Evolutionary conservation across 2,888 invertebrate species (phyloP), one percentile per base, ranked within the genome.

Genomic region (Chalcosyrphus nemorum): DNA sequence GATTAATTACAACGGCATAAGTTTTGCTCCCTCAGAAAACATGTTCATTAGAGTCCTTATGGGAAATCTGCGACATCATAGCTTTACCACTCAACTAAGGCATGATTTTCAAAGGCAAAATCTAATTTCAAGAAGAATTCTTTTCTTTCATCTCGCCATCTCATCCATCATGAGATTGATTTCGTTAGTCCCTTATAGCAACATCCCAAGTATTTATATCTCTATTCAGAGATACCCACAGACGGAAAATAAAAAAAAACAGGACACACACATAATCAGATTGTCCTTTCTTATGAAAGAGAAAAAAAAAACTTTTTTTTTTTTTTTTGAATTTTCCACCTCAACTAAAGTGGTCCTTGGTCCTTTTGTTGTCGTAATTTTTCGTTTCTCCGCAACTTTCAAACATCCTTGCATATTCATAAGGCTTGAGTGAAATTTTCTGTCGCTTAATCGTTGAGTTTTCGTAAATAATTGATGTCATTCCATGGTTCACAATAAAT

Each of bases 391-490:
- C 27, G 41, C 38, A 24, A n/a, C n/a, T 54, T 63, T 35, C 13
- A 17, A 11, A 43, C 50, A 41, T 47, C 9, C 80, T 85, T 81
- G 81, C 81, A 85, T 85, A 85, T 85, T 85, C 81, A 85, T 85
- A 81, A 81, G 66, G 21, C 32, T 72, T 61, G 72, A 85, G 85
- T 85, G 76, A 76, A 75, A 85, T 76, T 81, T 71, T 76, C 70
- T 81, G 76, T 85, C 75, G 71, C 59, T 76, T 76, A 76, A 75
- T 75, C 63, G 70, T 75, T 41, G 68, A 78, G 56, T 72, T 77
- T 27, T 77, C 56, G 74, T 80, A 78, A 84, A 84, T 84, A 84
- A 84, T 78, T 75, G 75, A 80, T 84, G 80, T 80, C 68, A 74
- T 45, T 43, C 52, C 78, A 65, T 15, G 65, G 70, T 66, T 68